A percentile compares a stretch with the other conserved stretches of the same genome.
Evolutionary conservation across 2,797 vertebrate species (phyloP).

Genomic region (Myotis vivesi): DNA sequence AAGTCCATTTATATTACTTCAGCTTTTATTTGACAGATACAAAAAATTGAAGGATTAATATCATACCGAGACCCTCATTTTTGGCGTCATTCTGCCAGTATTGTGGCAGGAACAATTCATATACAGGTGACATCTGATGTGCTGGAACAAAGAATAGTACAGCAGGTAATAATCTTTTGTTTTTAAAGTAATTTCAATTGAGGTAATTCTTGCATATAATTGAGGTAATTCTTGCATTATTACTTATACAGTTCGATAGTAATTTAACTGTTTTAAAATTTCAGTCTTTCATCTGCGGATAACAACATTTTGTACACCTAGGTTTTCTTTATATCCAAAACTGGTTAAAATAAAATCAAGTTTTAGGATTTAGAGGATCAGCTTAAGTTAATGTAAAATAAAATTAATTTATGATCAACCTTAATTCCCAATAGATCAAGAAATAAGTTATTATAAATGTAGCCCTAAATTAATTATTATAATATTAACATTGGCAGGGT

Average conservation of each 20-base stretch:
- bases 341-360: not conserved
- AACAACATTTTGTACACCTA: not conserved
- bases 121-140: constrained; percentile 95
- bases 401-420: not conserved
- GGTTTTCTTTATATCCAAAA: constrained; percentile 39
- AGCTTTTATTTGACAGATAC: constrained; percentile 87
- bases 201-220: not conserved
- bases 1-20: constrained; percentile 16
- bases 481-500: not conserved
- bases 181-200: constrained; percentile 48
- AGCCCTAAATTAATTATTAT: not conserved
- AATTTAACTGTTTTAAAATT: not conserved
- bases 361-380: constrained; percentile 18
- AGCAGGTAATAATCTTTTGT: constrained; percentile 88
- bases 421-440: not conserved
- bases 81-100: constrained; percentile 96
- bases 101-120: constrained; percentile 95
- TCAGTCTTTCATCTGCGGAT: not conserved
- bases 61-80: constrained; percentile 97
- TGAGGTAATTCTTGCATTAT: not conserved
- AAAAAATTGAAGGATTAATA: constrained; percentile 96
- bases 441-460: constrained; percentile 11
- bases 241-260: not conserved
- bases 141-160: constrained; percentile 95
- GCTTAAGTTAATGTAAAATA: constrained; percentile 35